Percentiles rank a stretch among this genome's conserved stretches.
These are phyloP conservation scores for Dryadula phaetusa DNA, from an alignment of 2,888 invertebrate genomes.

Conservation along the genomic window DNA sequence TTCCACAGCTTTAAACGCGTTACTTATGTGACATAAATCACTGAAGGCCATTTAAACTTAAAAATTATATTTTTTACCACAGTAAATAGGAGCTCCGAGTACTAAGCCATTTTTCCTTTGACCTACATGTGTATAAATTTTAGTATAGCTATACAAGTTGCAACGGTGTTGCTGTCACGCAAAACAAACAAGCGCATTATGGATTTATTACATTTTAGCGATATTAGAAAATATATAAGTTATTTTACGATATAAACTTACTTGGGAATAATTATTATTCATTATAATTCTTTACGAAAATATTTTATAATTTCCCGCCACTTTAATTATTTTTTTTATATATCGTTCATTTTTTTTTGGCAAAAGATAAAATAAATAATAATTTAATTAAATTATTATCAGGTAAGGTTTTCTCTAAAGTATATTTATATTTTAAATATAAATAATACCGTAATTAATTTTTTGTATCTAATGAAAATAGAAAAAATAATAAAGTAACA, in stretches of 20 bases:
- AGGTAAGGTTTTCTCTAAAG: too few relatives aligned
- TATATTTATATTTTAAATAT: too few relatives aligned
- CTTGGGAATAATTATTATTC: constrained; percentile 12
- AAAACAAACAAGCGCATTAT: constrained; percentile 28
- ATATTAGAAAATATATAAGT: neutral
- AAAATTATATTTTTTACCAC: constrained; percentile 80
- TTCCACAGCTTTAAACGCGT: constrained; percentile 81
- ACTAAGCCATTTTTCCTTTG: constrained; percentile 84
- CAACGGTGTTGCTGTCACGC: constrained; percentile 74
- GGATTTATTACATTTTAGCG: constrained; percentile 3
- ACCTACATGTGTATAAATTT: constrained; percentile 83
- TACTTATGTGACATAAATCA: constrained; percentile 82
- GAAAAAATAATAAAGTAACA: neutral
- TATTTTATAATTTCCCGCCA: constrained; percentile 27
- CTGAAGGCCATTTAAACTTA: constrained; percentile 84
- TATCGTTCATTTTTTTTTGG: neutral
- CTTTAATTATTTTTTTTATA: constrained; percentile 3
- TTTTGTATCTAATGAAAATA: neutral
- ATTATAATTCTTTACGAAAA: neutral
- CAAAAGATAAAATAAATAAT: constrained; percentile 9
- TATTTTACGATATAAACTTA: neutral
- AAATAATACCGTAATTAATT: too few relatives aligned
- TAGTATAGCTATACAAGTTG: constrained; percentile 60
- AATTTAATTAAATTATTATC: neutral
- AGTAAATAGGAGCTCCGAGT: constrained; percentile 78